Evolutionary conservation across 2,797 vertebrate genomes (phyloP).

Genomic region (Carcharodon carcharias): DNA sequence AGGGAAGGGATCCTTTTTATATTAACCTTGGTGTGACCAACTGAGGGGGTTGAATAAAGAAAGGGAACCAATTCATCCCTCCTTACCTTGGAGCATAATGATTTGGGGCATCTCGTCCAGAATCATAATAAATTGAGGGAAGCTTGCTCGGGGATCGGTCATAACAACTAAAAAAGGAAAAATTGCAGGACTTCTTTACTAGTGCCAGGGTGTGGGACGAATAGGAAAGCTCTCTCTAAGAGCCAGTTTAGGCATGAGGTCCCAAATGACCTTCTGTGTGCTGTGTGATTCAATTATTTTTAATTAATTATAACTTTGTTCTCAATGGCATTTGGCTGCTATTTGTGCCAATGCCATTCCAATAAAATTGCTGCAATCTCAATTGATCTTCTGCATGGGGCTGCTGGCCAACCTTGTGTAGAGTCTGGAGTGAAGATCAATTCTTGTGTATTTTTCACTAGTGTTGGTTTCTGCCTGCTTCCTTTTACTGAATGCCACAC

Average conservation of each 20-base stretch:
- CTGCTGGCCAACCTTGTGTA: background rate
- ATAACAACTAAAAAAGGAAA: too few relatives aligned
- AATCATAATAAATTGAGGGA: too few relatives aligned
- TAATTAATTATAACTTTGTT: conserved; percentile 8
- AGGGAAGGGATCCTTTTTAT: too few relatives aligned
- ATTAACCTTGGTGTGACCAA: too few relatives aligned
- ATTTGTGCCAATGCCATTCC: too few relatives aligned
- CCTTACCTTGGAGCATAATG: too few relatives aligned
- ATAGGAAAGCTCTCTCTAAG: background rate
- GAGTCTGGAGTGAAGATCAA: background rate
- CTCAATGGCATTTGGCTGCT: background rate
- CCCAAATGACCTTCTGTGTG: background rate
- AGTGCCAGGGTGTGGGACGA: too few relatives aligned
- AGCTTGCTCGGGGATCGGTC: too few relatives aligned
- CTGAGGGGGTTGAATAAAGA: too few relatives aligned
- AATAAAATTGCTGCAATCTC: background rate
- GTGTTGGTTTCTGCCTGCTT: background rate
- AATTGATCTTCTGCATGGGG: background rate
- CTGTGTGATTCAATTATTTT: background rate
- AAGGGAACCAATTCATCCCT: too few relatives aligned
- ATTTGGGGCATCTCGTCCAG: too few relatives aligned
- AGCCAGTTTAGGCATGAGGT: background rate
- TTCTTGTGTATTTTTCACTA: background rate
- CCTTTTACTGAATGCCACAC: background rate
- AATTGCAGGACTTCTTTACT: too few relatives aligned